Base-by-base conservation (phyloP, 2,797 vertebrate genomes). In the Okamejei kenojei region DNA sequence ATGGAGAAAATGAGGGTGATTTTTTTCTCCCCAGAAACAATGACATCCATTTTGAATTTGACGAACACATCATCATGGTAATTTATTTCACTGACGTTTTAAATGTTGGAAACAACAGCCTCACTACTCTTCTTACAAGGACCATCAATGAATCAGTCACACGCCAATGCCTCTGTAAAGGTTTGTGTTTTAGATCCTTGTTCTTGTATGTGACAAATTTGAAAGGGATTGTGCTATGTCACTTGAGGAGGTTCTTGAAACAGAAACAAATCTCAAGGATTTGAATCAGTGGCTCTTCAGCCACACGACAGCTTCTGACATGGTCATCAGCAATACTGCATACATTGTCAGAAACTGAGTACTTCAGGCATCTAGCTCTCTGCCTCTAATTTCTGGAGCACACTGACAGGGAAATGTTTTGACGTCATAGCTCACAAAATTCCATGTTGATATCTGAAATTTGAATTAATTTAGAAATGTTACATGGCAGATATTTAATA, bases 31-130 rank as follows among this genome's bases (percentile, higher is more conserved):
- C 45, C 45, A 54, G 23, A 74, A 74, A 54, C 90, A 26, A 54
- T 26, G 90, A 26, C 35, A 54, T 9, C 35, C 6, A 26, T 35
- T 73, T 73, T 76, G 38, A 71, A 74, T n/a, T 92, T 92, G 90
- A 76, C 13, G 29, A 92, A 7, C 71, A 92, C 23, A 7, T 58
- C 90, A 54, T 29, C 23, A 74, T 45, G 26, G 45, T 76, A 45
- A 92, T 76, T 45, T 92, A 38, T 76, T 92, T 54, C 71, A 92
- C 10, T 92, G 71, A 92, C 38, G 38, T 92, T 92, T 17, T 38
- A 92, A 92, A 38, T 76, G 26, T 92, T 73, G 71, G 23, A 92
- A 76, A 92, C 71, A 76, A 26, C 71, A 74, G 1, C 11, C 38
- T 1, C 45, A 54, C 38, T 29, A 92, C 76, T 92, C 29, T 29